These are phyloP conservation scores for Alouatta palliata DNA, from an alignment of 2,113 vertebrate species.

Conservation along the genomic window DNA sequence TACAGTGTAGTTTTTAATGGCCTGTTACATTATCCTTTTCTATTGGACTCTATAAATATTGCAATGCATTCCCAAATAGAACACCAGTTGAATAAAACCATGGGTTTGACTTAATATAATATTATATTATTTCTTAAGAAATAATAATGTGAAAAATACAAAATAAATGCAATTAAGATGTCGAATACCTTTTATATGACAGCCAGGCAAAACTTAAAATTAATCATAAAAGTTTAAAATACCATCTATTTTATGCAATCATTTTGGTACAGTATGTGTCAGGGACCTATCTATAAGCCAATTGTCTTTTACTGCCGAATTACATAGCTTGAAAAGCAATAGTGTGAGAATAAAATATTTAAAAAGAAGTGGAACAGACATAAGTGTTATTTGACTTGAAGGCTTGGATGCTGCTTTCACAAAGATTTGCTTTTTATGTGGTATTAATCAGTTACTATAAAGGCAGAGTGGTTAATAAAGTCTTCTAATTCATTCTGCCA, in stretches of 20 bases:
- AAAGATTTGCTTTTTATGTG: slow-evolving; percentile 58
- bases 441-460: slow-evolving; percentile 53
- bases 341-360: slow-evolving; percentile 47
- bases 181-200: slow-evolving; percentile 65
- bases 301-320: slow-evolving; percentile 63
- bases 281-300: slow-evolving; percentile 50
- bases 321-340: slow-evolving; percentile 63
- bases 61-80: background rate
- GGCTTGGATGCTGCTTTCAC: slow-evolving; percentile 42
- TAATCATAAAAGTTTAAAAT: slow-evolving; percentile 76
- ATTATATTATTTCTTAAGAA: slow-evolving; percentile 61
- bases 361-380: slow-evolving; percentile 58
- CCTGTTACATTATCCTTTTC: slow-evolving; percentile 55
- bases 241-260: slow-evolving; percentile 61
- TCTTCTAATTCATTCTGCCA: background rate
- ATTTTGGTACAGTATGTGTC: slow-evolving; percentile 48
- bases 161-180: slow-evolving; percentile 70
- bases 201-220: slow-evolving; percentile 70
- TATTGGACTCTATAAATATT: slow-evolving; percentile 62
- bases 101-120: slow-evolving; percentile 18
- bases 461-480: slow-evolving; percentile 44
- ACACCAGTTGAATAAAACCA: slow-evolving; percentile 32
- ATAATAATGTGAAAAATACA: slow-evolving; percentile 63
- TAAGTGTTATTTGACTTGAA: slow-evolving; percentile 63
- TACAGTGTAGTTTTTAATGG: slow-evolving; percentile 64